Evolutionary conservation across 2,797 vertebrate genomes (phyloP).

Genomic region (Liasis olivaceus): DNA sequence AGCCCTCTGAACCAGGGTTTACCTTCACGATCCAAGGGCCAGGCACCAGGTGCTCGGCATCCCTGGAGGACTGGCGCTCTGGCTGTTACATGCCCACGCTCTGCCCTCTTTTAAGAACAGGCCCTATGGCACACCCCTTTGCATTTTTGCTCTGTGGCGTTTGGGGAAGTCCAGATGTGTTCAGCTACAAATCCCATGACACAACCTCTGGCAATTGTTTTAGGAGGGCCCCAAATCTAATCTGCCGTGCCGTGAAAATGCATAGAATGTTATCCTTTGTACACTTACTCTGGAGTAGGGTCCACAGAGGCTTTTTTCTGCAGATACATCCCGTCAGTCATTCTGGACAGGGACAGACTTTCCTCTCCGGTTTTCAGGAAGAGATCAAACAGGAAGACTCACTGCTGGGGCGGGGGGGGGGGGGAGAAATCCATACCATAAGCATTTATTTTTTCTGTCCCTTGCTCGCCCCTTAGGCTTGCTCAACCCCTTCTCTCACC

Average conservation of each 20-base stretch:
- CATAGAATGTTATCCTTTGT: too few relatives aligned
- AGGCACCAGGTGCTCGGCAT: neutral
- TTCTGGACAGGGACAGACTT: neutral
- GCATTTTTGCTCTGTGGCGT: neutral
- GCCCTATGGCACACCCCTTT: neutral
- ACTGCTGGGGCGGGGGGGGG: neutral
- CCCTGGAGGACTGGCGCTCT: too few relatives aligned
- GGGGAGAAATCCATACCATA: neutral
- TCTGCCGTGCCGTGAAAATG: too few relatives aligned
- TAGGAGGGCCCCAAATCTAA: too few relatives aligned
- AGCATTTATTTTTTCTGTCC: neutral
- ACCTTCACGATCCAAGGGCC: neutral
- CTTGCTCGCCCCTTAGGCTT: neutral
- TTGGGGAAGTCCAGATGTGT: neutral
- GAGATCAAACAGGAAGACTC: neutral
- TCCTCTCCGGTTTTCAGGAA: neutral
- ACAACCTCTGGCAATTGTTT: too few relatives aligned
- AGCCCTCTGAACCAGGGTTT: neutral
- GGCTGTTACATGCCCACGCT: neutral
- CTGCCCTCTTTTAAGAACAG: neutral
- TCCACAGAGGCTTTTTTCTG: neutral
- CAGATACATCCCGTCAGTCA: neutral
- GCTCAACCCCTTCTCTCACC: neutral
- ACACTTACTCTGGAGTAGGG: neutral
- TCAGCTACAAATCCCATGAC: too few relatives aligned